phyloP scores from a whole-genome alignment of 2,797 vertebrate genomes.

The Intellagama lesueurii region DNA sequence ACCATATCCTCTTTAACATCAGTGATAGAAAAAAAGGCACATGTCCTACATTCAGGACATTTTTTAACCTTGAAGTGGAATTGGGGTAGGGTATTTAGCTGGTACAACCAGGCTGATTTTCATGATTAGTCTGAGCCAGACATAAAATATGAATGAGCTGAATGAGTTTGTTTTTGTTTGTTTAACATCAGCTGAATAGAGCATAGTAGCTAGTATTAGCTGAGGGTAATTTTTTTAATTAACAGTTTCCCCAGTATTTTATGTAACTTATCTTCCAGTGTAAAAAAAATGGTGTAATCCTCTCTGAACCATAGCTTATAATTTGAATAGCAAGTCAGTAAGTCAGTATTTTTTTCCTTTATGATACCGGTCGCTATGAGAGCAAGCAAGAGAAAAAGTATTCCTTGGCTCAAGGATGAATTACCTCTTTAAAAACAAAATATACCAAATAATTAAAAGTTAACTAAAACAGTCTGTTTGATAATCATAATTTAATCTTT shows the following conservation, averaged over 20 bases:
- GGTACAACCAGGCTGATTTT: neutral
- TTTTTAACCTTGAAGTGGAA: neutral
- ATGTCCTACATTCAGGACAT: neutral
- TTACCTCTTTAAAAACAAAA: no score
- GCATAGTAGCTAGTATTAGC: neutral
- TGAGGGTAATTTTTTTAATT: no score
- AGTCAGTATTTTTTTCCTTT: no score
- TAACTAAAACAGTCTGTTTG: neutral
- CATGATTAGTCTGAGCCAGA: neutral
- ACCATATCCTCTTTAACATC: neutral
- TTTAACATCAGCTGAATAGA: neutral
- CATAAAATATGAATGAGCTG: neutral
- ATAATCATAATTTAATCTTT: neutral
- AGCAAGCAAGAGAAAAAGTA: no score
- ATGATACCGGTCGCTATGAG: no score
- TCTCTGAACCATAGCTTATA: neutral
- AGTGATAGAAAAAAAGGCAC: neutral
- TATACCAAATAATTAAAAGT: neutral
- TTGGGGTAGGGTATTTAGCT: neutral
- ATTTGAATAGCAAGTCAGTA: no score
- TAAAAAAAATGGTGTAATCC: neutral
- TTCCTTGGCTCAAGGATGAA: no score
- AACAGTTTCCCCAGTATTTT: no score
- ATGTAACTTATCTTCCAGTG: neutral
- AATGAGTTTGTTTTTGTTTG: neutral